phyloP scores from a whole-genome alignment of 2,888 invertebrate genomes.

The Leucophenga montana region DNA sequence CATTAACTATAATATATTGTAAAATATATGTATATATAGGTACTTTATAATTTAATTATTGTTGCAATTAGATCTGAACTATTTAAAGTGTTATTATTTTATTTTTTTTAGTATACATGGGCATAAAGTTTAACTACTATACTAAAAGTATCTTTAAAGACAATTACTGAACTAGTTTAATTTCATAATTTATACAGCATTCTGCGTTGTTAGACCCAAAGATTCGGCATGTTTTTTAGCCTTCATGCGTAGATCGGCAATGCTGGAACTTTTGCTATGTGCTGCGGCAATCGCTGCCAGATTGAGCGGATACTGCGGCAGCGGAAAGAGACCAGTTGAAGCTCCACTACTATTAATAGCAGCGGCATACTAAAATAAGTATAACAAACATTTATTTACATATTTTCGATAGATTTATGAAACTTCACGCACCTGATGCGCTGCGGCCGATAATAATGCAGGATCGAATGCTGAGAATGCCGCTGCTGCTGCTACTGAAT shows the following conservation, averaged over 20 bases:
- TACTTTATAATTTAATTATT: too few relatives aligned
- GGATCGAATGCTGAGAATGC: slow-evolving; percentile 89
- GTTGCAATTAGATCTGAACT: too few relatives aligned
- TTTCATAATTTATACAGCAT: slow-evolving; percentile 43
- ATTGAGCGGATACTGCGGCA: slow-evolving; percentile 82
- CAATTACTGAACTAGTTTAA: background rate
- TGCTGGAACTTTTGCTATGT: slow-evolving; percentile 90
- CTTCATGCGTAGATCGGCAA: slow-evolving; percentile 93
- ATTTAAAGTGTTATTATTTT: too few relatives aligned
- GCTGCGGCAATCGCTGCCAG: slow-evolving; percentile 87
- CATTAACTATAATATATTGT: too few relatives aligned
- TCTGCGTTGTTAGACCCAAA: slow-evolving; percentile 75
- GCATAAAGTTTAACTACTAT: background rate
- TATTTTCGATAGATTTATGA: background rate
- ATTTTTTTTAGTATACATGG: too few relatives aligned
- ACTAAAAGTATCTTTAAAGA: slow-evolving; percentile 7
- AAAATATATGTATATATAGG: too few relatives aligned
- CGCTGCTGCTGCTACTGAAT: slow-evolving; percentile 71
- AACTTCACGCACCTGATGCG: slow-evolving; percentile 81
- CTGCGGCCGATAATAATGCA: slow-evolving; percentile 85
- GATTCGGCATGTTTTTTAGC: slow-evolving; percentile 95
- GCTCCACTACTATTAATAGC: slow-evolving; percentile 76
- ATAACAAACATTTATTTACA: background rate
- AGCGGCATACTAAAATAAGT: slow-evolving; percentile 75
- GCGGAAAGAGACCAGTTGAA: slow-evolving; percentile 76